Base-by-base conservation (phyloP, 2,113 vertebrate species). In the Podarcis muralis region DNA sequence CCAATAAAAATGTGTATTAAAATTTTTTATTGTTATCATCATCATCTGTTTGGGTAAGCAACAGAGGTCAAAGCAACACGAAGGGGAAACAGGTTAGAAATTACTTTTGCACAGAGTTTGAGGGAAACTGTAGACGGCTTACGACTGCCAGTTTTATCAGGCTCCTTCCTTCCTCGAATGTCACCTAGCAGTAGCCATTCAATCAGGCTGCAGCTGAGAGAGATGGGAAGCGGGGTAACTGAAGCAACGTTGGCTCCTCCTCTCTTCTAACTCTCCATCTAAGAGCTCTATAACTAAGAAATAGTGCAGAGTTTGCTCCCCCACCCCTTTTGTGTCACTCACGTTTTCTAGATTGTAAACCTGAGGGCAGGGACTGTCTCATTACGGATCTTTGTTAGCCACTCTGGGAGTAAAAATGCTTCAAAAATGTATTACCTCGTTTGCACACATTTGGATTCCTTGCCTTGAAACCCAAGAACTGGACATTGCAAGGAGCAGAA, bases 401-500 rank as follows among this genome's bases (percentile, higher is more conserved):
- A 23, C 66, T 69, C 25, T 23, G 20, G 8, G 25, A 69, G 25
- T 69, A 69, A 69, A 69, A 69, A 69, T 8, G 66, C 22, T 69
- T 69, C 25, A 30, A 69, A 69, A 69, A 62, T 20, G 16, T 62
- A 62, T 27, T 25, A 68, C 66, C 7, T 68, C 20, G 25, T 40
- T 8, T 77, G 75, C n/a, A 35, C 12, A 32, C 16, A 1, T 80
- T 84, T 48, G 83, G n/a, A 92, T 27, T 16, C 57, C 71, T 4
- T 9, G 0, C 25, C 57, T 32, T 18, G 30, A 83, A 92, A 79
- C 71, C 53, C 37, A 87, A 68, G 7, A 87, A 3, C 3, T 23
- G 43, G 90, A 76, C 20, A 74, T 40, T 20, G 4, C 89, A 3
- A 83, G 83, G 23, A 57, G 57, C 81, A 90, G 90, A 5, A 32